Conservation (phyloP, 2,888 invertebrate genomes). For the Polymixis flavicincta region DNA sequence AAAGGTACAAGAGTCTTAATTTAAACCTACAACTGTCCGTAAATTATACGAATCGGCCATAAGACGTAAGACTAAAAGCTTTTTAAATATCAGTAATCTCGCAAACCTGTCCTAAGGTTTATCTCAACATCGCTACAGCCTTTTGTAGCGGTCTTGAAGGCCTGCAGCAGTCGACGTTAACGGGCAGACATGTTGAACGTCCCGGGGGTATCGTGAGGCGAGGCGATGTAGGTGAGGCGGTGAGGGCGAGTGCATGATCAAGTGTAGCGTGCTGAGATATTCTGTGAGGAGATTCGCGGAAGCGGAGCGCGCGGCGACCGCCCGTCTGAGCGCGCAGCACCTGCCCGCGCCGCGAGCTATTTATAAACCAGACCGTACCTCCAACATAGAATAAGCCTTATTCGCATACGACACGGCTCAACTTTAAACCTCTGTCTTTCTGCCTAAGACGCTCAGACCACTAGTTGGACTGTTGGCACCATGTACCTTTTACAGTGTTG, state of each 20-base stretch:
- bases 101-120: neutral
- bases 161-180: slow-evolving; percentile 18
- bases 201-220: slow-evolving; percentile 49
- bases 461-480: slow-evolving; percentile 2
- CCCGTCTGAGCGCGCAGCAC: slow-evolving; percentile 85
- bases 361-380: slow-evolving; percentile 87
- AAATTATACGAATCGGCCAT: too few species aligned
- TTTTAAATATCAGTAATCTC: neutral
- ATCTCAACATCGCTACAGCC: slow-evolving; percentile 1
- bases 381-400: slow-evolving; percentile 79
- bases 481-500: slow-evolving; percentile 6
- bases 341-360: slow-evolving; percentile 85
- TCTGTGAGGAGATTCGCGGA: slow-evolving; percentile 82
- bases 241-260: slow-evolving; percentile 49
- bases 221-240: slow-evolving; percentile 54
- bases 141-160: slow-evolving; percentile 24
- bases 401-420: slow-evolving; percentile 60
- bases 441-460: slow-evolving; percentile 50
- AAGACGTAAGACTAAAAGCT: neutral
- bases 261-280: slow-evolving; percentile 63
- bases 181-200: slow-evolving; percentile 38
- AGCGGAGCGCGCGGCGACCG: slow-evolving; percentile 87
- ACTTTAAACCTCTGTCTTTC: slow-evolving; percentile 38
- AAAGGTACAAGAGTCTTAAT: too few species aligned
- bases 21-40: too few species aligned